phyloP scores from a whole-genome alignment of 2,797 vertebrate genomes.

The Hypotaenidia okinawae region DNA sequence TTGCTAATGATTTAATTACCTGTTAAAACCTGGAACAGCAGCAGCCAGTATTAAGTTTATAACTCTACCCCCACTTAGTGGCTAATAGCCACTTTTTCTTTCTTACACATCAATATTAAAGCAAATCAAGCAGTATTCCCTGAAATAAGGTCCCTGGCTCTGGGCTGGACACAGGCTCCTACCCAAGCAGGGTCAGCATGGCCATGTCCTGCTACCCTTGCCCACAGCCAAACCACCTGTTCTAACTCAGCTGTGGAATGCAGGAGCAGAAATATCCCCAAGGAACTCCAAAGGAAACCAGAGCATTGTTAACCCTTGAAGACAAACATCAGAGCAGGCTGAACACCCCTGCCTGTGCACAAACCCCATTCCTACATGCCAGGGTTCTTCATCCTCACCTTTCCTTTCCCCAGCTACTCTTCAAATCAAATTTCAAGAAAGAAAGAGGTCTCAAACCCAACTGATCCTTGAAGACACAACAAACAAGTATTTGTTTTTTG shows the following conservation, averaged over 20 bases:
- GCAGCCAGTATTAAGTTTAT: background rate
- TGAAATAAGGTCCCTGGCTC: background rate
- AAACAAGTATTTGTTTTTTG: background rate
- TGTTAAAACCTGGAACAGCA: background rate
- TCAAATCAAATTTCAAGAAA: background rate
- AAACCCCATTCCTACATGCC: background rate
- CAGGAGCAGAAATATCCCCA: background rate
- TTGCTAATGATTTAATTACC: background rate
- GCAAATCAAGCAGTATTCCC: background rate
- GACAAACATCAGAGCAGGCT: background rate
- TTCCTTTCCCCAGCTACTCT: background rate
- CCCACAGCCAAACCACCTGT: background rate
- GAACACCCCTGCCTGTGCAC: fast-evolving
- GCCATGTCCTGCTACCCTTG: background rate
- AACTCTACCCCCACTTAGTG: background rate
- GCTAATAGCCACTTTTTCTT: background rate
- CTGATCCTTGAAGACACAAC: background rate
- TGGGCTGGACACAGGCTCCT: background rate
- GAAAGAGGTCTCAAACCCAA: background rate
- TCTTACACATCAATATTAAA: background rate
- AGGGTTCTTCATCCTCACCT: background rate
- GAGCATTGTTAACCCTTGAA: background rate
- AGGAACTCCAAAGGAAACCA: background rate
- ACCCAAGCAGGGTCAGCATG: background rate
- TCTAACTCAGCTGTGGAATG: background rate